phyloP scores from a whole-genome alignment of 2,888 invertebrate species.

The Agrotis segetum region DNA sequence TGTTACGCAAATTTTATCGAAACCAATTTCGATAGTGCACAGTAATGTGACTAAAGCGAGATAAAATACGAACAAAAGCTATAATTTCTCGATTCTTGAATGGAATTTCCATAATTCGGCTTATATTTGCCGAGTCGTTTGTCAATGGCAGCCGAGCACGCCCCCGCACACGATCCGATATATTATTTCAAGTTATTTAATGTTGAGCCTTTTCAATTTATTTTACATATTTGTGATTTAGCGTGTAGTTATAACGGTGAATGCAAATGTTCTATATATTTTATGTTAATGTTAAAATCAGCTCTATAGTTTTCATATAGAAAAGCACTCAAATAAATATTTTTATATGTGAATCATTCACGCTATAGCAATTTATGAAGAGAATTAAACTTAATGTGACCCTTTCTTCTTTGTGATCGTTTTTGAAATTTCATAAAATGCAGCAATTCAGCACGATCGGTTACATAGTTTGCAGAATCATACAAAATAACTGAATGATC shows the following conservation, averaged over 20 bases:
- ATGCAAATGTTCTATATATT: conserved; percentile 63
- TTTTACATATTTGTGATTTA: conserved; percentile 76
- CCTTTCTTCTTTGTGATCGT: neutral
- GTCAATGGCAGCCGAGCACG: conserved; percentile 70
- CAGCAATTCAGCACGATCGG: no score
- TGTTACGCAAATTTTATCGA: conserved; percentile 85
- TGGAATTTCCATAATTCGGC: conserved; percentile 84
- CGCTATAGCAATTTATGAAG: conserved; percentile 2
- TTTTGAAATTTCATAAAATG: neutral
- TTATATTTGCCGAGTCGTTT: conserved; percentile 81
- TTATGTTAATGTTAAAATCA: conserved; percentile 49
- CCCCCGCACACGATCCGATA: conserved; percentile 63
- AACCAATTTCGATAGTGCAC: conserved; percentile 88
- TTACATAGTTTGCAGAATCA: no score
- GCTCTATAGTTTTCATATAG: conserved; percentile 35
- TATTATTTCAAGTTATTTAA: conserved; percentile 78
- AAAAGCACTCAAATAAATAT: conserved; percentile 15
- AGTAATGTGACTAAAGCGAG: conserved; percentile 79
- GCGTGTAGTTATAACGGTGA: conserved; percentile 61
- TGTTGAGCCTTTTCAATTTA: conserved; percentile 72
- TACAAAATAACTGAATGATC: no score
- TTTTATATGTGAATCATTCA: conserved; percentile 12
- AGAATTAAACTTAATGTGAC: conserved; percentile 2
- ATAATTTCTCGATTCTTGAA: conserved; percentile 84
- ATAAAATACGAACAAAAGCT: conserved; percentile 82